Conservation (phyloP, 2,888 invertebrate species). For the Sympetrum striolatum region DNA sequence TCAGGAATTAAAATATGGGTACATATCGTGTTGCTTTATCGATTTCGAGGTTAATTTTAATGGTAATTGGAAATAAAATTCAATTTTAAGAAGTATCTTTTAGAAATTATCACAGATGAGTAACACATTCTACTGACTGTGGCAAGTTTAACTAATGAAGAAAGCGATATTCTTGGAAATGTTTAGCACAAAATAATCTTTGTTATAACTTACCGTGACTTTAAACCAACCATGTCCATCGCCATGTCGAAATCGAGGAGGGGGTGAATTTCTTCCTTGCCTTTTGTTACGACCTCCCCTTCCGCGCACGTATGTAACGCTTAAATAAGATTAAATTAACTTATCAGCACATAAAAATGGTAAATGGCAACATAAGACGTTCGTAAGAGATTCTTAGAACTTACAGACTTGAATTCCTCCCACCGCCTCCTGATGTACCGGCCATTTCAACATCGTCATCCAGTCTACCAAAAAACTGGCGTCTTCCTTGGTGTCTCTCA, state of each 20-base stretch:
- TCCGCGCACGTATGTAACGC: slow-evolving; percentile 55
- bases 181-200: not conserved
- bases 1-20: too few species aligned
- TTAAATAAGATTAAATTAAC: slow-evolving; percentile 29
- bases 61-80: too few species aligned
- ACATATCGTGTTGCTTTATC: too few species aligned
- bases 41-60: too few species aligned
- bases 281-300: slow-evolving; percentile 58
- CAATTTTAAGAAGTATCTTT: not conserved
- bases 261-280: slow-evolving; percentile 60
- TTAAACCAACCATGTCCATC: slow-evolving; percentile 74
- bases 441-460: slow-evolving; percentile 71
- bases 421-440: slow-evolving; percentile 54
- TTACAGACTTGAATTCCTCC: slow-evolving; percentile 36
- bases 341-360: not conserved
- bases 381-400: too few species aligned
- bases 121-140: too few species aligned
- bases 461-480: slow-evolving; percentile 61
- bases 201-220: slow-evolving; percentile 63
- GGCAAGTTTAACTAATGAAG: too few species aligned
- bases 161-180: not conserved
- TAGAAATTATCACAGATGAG: too few species aligned
- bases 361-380: too few species aligned
- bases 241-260: slow-evolving; percentile 53
- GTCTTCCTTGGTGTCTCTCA: slow-evolving; percentile 59